These are phyloP conservation scores for Paratrypauchen microcephalus DNA, from an alignment of 2,797 vertebrate species.

Conservation along the genomic window DNA sequence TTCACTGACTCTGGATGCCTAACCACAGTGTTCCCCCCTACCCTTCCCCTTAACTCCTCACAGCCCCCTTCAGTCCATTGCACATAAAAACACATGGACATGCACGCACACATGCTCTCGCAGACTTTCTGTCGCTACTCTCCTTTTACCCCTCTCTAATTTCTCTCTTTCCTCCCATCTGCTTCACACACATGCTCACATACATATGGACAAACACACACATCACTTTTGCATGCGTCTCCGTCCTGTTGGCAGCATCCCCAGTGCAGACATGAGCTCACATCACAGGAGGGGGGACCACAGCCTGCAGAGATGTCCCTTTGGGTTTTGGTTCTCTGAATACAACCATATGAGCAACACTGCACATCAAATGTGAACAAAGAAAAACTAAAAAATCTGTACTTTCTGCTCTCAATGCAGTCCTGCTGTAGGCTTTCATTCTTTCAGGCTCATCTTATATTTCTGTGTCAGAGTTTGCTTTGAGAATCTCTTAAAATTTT, in stretches of 20 bases:
- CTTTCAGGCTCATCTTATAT: slow-evolving; percentile 2
- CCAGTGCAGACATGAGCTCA: slow-evolving; percentile 65
- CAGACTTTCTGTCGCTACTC: slow-evolving; percentile 78
- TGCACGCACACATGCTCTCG: slow-evolving; percentile 55
- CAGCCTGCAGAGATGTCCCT: slow-evolving; percentile 62
- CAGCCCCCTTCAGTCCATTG: slow-evolving; percentile 62
- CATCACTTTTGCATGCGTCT: slow-evolving; percentile 29
- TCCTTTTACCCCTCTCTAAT: slow-evolving; percentile 77
- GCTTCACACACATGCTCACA: slow-evolving; percentile 70
- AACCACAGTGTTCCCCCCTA: slow-evolving; percentile 68
- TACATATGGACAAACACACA: slow-evolving; percentile 36
- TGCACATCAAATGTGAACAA: slow-evolving; percentile 37
- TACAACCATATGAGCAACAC: slow-evolving; percentile 64
- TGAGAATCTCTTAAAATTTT: no score
- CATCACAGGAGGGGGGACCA: slow-evolving; percentile 56
- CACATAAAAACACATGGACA: slow-evolving; percentile 50
- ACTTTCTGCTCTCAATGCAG: slow-evolving; percentile 17
- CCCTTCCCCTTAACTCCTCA: slow-evolving; percentile 57
- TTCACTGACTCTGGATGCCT: slow-evolving; percentile 91
- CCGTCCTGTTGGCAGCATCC: slow-evolving; percentile 52
- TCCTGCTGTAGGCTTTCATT: slow-evolving; percentile 16
- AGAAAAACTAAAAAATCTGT: slow-evolving; percentile 18
- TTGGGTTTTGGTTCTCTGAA: slow-evolving; percentile 59
- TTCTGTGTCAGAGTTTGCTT: slow-evolving; percentile 5
- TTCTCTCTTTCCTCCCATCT: slow-evolving; percentile 79